Percentiles rank a stretch among this genome's conserved stretches.
Conservation (phyloP, 1,140 invertebrate species). For the Lordiphosa stackelbergi region DNA sequence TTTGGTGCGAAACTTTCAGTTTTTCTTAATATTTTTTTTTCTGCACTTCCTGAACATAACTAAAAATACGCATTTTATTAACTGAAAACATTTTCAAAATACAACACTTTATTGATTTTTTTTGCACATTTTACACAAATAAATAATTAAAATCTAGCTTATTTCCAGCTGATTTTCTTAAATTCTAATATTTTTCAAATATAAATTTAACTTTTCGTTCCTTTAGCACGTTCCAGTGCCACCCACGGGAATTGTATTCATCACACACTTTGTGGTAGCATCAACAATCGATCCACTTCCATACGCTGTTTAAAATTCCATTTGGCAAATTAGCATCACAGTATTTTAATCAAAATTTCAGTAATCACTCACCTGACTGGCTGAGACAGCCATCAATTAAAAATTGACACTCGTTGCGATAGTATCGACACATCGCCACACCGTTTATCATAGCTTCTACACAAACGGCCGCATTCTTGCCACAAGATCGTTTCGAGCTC, state of each 20-base stretch:
- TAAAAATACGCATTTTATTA: too few relatives aligned
- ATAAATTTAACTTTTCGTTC: not conserved
- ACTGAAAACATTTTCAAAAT: too few relatives aligned
- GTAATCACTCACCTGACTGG: slow-evolving; percentile 18
- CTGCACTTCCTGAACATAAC: too few relatives aligned
- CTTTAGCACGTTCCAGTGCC: slow-evolving; percentile 9
- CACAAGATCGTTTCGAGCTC: slow-evolving; percentile 25
- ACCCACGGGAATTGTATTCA: slow-evolving; percentile 3
- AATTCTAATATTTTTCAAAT: too few relatives aligned
- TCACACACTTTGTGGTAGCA: not conserved
- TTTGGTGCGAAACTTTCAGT: too few relatives aligned
- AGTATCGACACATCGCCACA: slow-evolving; percentile 27
- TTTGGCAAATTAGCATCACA: not conserved
- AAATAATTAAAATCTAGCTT: too few relatives aligned
- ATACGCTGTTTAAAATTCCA: not conserved
- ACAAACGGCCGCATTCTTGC: slow-evolving; percentile 24
- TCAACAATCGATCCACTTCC: not conserved
- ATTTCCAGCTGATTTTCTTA: too few relatives aligned
- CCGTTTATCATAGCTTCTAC: not conserved
- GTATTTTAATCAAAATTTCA: too few relatives aligned
- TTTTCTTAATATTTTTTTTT: too few relatives aligned
- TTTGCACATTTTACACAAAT: too few relatives aligned
- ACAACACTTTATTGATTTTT: too few relatives aligned
- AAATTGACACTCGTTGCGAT: slow-evolving; percentile 40
- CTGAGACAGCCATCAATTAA: slow-evolving; percentile 30